Conservation (phyloP, 2,113 vertebrate genomes). For the Tragelaphus buxtoni region DNA sequence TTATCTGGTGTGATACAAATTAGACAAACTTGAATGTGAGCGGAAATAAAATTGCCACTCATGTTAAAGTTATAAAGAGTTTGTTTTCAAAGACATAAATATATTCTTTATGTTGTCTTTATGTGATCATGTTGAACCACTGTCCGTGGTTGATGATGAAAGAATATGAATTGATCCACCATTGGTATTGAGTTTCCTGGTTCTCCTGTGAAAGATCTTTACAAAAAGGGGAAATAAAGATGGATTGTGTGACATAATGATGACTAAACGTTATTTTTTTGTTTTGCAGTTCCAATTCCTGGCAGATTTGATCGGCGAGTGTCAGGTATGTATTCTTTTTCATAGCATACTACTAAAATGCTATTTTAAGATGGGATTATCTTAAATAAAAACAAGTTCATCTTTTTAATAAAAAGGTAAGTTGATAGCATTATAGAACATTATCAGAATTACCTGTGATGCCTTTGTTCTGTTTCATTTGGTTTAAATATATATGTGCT, state of each 20-base stretch:
- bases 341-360: neutral
- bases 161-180: neutral
- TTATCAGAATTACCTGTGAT: slow-evolving; percentile 22
- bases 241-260: neutral
- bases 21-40: neutral
- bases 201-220: neutral
- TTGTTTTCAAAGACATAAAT: neutral
- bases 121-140: neutral
- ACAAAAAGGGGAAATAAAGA: neutral
- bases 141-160: neutral
- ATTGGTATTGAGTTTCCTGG: neutral
- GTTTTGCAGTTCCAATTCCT: slow-evolving; percentile 88
- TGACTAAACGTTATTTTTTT: slow-evolving; percentile 53
- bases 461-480: neutral
- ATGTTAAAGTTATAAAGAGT: neutral
- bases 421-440: neutral
- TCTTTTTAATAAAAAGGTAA: slow-evolving; percentile 23
- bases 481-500: neutral
- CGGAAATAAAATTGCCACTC: slow-evolving; percentile 15
- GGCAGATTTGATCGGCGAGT: slow-evolving; percentile 94
- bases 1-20: neutral
- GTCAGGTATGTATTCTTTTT: slow-evolving; percentile 87
- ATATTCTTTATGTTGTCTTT: neutral
- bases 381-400: slow-evolving; percentile 22
- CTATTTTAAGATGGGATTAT: slow-evolving; percentile 7